Base-by-base conservation (phyloP, 35 echinoderm and acorn worm species). In the Ptychodera flava region DNA sequence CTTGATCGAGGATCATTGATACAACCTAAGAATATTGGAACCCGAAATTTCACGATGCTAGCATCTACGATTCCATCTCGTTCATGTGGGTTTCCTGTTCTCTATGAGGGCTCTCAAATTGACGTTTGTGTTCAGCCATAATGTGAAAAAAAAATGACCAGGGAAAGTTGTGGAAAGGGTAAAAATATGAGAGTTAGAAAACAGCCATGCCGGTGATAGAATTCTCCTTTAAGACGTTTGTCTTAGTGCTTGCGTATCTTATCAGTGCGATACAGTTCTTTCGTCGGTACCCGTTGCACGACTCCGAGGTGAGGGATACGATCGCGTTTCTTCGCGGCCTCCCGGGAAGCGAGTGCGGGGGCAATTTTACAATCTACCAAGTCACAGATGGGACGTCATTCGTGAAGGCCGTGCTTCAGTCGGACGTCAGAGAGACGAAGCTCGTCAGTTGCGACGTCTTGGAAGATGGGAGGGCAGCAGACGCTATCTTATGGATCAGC, bases 371-470 rank as follows among this genome's bases (percentile, higher is more conserved):
- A 1, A 36, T 83, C 6, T 83, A 35, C 14, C 82, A 83, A 31
- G 37, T 83, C 6, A 83, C 82, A 1, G 82, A 83, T 37, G 82
- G 82, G 0, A 36, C 82, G 30, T 1, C 35, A 0, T 36, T 83
- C 82, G 12, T 83, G 0, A 83, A 83, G 37, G 37, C 37, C 32
- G 37, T 36, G 10, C 16, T 83, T 1, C 34, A 83, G 33, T 36
- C 16, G 2, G 37, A 83, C 35, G 30, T 29, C 12, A 36, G 37
- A 16, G 33, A 83, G 28, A 15, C 82, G 35, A 83, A 83, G 35
- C 30, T 83, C 16, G 30, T 30, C 16, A 83, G 82, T 83, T 83
- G 82, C 37, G 82, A 83, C 15, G 35, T 83, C 0, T 37, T 83
- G n/a, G 15, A 83, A 12, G 82, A 36, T 10, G 29, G n/a, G 1